Base-by-base conservation (phyloP, 2,797 vertebrate genomes). In the Amphiprion clarkii region DNA sequence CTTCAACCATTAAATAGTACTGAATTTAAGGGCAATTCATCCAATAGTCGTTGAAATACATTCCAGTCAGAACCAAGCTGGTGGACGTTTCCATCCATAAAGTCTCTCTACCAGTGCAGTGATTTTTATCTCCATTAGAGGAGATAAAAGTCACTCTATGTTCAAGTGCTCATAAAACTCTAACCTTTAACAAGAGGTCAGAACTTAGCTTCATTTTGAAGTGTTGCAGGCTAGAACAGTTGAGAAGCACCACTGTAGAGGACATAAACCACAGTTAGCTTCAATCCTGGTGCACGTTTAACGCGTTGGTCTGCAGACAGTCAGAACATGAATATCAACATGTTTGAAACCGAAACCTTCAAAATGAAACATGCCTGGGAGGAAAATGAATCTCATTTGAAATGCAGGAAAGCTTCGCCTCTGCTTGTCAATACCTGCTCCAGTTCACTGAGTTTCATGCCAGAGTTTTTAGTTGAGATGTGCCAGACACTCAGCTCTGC, bases 381-480 rank as follows among this genome's bases (percentile, higher is more conserved):
- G 63, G 52, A 44, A 75, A 68, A 70, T 5, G 5, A 53, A 56
- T 52, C 53, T 33, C 53, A 19, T 69, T 66, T 69, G 46, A 77
- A 64, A 61, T 48, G n/a, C 40, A 55, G 14, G 25, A 63, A 66
- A 59, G 9, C 59, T 65, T 53, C 60, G 77, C 54, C 58, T 70
- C 60, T 40, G 67, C 86, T 73, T 87, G 86, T 87, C 75, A 21
- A 56, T 83, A 74, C 83, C 64, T 77, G 81, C 76, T 76, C 51
- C 40, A 14, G 39, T 42, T 81, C 67, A 68, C 40, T 19, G 4
- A 14, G 27, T 4, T 71, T 83, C 74, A 58, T 76, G 68, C 74
- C 82, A 87, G 65, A 59, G 65, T 78, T 84, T 87, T 85, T 36
- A 76, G 44, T 68, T 55, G 31, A 74, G 40, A 68, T 70, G 60